phyloP scores from a whole-genome alignment of 2,888 invertebrate genomes.

The Monopis laevigella region DNA sequence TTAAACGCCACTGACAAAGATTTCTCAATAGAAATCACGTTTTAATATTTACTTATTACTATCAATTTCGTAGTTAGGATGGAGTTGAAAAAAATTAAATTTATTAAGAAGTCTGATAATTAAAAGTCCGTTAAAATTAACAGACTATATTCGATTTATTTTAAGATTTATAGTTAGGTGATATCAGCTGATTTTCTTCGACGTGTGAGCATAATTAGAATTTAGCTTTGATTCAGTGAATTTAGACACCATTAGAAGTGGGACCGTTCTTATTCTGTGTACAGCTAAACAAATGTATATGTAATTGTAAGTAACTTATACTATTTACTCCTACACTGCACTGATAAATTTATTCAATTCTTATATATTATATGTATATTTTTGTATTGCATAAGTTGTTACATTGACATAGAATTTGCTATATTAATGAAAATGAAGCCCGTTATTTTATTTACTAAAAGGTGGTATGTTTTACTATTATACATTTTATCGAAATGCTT shows the following conservation, averaged over 20 bases:
- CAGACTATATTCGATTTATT: slow-evolving; percentile 48
- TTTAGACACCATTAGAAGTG: slow-evolving; percentile 15
- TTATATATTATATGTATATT: slow-evolving; percentile 1
- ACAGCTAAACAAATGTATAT: background rate
- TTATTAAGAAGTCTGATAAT: slow-evolving; percentile 49
- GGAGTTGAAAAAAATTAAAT: slow-evolving; percentile 50
- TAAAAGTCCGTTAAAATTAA: slow-evolving; percentile 36
- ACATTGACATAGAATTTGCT: too few relatives aligned
- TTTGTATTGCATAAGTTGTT: too few relatives aligned
- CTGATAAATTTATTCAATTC: slow-evolving; percentile 1
- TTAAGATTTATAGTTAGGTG: slow-evolving; percentile 55
- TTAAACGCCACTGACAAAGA: slow-evolving; percentile 29
- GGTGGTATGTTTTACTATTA: too few relatives aligned
- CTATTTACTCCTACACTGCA: slow-evolving; percentile 3
- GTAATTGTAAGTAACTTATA: background rate
- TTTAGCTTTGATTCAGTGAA: slow-evolving; percentile 15
- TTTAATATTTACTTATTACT: slow-evolving; percentile 49
- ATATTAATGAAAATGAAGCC: too few relatives aligned
- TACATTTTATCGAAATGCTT: slow-evolving; percentile 1
- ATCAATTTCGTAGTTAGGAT: slow-evolving; percentile 56
- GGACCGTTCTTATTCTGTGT: background rate
- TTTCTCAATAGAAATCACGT: slow-evolving; percentile 49
- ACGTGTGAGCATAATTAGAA: background rate
- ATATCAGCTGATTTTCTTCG: slow-evolving; percentile 28
- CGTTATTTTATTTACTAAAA: too few relatives aligned